Conservation (phyloP, 2,113 vertebrate genomes). For the Aptenodytes forsteri region DNA sequence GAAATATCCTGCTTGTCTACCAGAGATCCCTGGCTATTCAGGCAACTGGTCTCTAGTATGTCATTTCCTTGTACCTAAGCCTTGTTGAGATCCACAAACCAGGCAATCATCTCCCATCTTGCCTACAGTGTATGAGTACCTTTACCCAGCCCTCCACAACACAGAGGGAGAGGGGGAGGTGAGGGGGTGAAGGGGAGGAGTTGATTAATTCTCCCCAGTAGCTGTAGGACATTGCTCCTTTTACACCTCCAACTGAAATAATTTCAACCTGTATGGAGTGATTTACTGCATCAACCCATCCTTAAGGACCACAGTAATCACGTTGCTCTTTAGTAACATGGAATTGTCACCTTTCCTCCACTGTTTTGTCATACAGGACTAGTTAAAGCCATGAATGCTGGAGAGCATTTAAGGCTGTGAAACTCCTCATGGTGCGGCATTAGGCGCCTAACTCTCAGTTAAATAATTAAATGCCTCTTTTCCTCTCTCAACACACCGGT, state of each 20-base stretch:
- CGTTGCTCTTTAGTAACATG: neutral
- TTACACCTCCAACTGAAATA: neutral
- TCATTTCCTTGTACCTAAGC: neutral
- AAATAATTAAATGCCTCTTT: neutral
- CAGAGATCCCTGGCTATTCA: neutral
- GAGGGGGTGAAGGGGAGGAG: neutral
- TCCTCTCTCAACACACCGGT: neutral
- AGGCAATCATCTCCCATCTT: neutral
- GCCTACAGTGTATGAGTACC: neutral
- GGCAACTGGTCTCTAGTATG: neutral
- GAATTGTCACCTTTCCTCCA: neutral
- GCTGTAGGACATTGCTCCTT: neutral
- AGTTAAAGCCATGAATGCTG: neutral
- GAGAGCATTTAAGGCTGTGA: neutral
- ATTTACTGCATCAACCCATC: neutral
- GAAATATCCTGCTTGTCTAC: neutral
- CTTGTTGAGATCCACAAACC: neutral
- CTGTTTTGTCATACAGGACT: neutral
- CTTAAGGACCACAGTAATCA: neutral
- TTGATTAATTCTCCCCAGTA: neutral
- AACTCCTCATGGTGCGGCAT: neutral
- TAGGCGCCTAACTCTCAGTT: neutral
- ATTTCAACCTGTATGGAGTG: neutral
- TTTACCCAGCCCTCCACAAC: neutral
- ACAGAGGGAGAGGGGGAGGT: fast-evolving